Evolutionary conservation across 2,888 invertebrate species (phyloP), one percentile per base, ranked within the genome.

Genomic region (Lepidocyrtoides sp.): DNA sequence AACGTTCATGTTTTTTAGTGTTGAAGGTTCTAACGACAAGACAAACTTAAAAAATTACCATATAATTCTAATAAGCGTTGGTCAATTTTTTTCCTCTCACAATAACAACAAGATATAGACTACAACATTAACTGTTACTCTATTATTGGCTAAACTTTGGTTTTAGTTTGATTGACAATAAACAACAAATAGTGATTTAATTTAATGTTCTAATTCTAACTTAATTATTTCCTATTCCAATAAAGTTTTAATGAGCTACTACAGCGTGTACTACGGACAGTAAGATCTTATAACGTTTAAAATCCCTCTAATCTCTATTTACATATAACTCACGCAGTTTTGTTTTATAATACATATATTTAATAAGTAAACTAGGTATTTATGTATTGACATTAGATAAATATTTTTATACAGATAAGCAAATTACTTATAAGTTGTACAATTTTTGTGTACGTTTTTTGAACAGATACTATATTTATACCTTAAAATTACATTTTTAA

Each of bases 31-130:
- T 75, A 48, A 44, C 14, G 23, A 44, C 48, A 23, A 75, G 17
- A 72, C 69, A 20, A 32, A 69, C 36, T 69, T 36, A 36, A 17
- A 69, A 32, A 29, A 26, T 23, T 63, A 72, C n/a, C 48, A 23
- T 75, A 32, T n/a, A 60, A 81, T 36, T 81, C 89, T 89, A 89
- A 23, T 89, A 89, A 89, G 89, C 89, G 89, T 89, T 89, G 89
- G 89, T 89, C 89, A 84, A 89, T 89, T 41, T 84, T 89, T 60
- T 77, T 84, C 84, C 20, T 75, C 44, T 54, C 54, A 75, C 41
- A 77, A 79, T 63, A 63, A 82, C 17, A 41, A 79, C 79, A 36
- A 41, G 66, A 69, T 36, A 17, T 32, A 32, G 32, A 14, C 17
- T 77, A 77, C 44, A n/a, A n/a, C n/a, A n/a, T n/a, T n/a, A n/a